Evolutionary conservation across 2,113 vertebrate species (phyloP).

Genomic region (Canis aureus): DNA sequence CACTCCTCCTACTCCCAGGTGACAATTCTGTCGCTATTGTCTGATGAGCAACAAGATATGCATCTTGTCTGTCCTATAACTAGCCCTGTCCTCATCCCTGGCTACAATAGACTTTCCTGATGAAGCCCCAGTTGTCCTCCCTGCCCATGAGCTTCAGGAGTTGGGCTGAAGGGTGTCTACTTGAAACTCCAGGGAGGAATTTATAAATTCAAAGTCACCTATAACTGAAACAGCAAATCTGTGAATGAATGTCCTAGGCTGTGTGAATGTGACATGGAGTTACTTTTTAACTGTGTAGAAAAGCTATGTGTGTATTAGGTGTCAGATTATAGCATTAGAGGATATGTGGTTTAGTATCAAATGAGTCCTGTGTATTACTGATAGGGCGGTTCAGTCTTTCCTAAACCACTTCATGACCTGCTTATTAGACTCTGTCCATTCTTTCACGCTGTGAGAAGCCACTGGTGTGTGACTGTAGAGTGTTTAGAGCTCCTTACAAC

Average conservation of each 20-base stretch:
- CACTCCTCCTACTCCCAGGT: accelerated
- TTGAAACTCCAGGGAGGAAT: not conserved
- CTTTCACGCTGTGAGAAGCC: not conserved
- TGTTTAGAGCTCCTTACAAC: not conserved
- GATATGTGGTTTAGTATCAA: not conserved
- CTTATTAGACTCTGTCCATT: not conserved
- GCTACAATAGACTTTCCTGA: not conserved
- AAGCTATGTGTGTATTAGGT: not conserved
- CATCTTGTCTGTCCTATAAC: not conserved
- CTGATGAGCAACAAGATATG: not conserved
- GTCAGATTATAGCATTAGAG: not conserved
- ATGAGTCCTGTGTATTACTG: not conserved
- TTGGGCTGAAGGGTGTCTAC: not conserved
- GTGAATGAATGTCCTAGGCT: not conserved
- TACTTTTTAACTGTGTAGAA: not conserved
- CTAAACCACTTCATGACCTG: not conserved
- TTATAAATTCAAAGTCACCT: not conserved
- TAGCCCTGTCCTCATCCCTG: not conserved
- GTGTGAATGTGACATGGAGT: not conserved
- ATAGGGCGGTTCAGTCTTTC: not conserved
- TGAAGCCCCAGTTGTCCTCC: not conserved
- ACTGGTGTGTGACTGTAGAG: not conserved
- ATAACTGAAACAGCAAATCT: not conserved
- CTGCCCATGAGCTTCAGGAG: not conserved
- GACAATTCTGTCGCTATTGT: not conserved